Evolutionary conservation across 2,888 invertebrate species (phyloP).

Genomic region (Polietes domitor): DNA sequence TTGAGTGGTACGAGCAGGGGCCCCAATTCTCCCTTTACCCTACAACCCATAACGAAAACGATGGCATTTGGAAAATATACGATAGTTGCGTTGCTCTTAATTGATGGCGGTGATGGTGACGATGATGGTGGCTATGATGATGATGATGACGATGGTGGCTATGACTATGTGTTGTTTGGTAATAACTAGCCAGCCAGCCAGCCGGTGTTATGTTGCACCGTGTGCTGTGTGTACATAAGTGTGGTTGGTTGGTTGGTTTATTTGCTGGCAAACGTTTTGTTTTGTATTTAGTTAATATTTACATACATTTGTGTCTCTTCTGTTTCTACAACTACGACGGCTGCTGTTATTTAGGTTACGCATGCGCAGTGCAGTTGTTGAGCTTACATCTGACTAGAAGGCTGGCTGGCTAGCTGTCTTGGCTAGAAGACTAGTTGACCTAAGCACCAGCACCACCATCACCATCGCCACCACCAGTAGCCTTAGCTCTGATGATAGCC

Average conservation of each 20-base stretch:
- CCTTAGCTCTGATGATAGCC: too few species aligned
- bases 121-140: background rate
- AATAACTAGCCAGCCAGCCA: background rate
- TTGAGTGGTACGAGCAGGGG: too few species aligned
- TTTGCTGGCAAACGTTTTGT: constrained; percentile 7
- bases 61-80: constrained; percentile 1
- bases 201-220: background rate
- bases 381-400: background rate
- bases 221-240: background rate
- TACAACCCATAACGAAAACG: background rate
- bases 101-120: background rate
- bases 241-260: background rate
- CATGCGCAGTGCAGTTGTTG: constrained; percentile 47
- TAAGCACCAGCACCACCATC: background rate
- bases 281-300: background rate
- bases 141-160: background rate
- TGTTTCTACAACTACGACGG: background rate
- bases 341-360: constrained; percentile 59
- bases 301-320: constrained; percentile 7
- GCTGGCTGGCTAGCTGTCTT: background rate
- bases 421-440: background rate
- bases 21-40: background rate
- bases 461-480: too few species aligned
- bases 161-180: background rate
- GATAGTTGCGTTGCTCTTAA: constrained; percentile 5